Evolutionary conservation across 1,140 invertebrate genomes (phyloP), one percentile per base, ranked within the genome.

Genomic region (Neodiprion virginianus): DNA sequence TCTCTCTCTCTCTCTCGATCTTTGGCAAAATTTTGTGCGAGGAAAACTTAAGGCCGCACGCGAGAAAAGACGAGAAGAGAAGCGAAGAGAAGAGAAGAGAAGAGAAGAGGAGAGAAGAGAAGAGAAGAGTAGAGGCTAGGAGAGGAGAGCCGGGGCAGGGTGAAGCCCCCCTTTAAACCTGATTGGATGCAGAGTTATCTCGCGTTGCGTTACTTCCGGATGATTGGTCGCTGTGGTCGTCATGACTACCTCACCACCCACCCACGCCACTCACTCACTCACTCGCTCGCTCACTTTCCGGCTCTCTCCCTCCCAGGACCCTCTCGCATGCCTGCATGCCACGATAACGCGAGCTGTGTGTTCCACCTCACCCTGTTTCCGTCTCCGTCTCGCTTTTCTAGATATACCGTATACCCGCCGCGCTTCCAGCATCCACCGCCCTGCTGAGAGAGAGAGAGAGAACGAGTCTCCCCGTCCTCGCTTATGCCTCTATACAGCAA

Each of bases 181-280:
- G 87, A 88, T 88, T 88, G 87, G 87, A 88, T 88, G 86, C 86
- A 87, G 87, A 88, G 87, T 88, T 88, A 88, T 88, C 87, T 88
- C 87, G 86, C 86, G 87, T 79, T 83, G 83, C 85, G 86, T 88
- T 88, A 88, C 86, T 88, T 88, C 87, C 87, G 87, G 87, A 88
- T 88, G 87, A 88, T 88, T 88, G 87, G 87, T 87, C 83, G 84
- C 81, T 88, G 87, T 82, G 87, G 87, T 88, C 84, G 87, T 86
- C 87, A 88, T 88, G 87, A 87, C 87, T 88, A 88, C 87, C 86
- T 81, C 40, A 21, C 17, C 67, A 12, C 17, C 61, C 67, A 69
- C 67, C 83, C 81, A 83, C 80, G 80, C 82, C 85, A 84, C 86
- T 84, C 83, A 75, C 74, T 69, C 53, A 68, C 73, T 65, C 28